phyloP scores from a whole-genome alignment of 2,888 invertebrate species.

The Pseudococcus longispinus region DNA sequence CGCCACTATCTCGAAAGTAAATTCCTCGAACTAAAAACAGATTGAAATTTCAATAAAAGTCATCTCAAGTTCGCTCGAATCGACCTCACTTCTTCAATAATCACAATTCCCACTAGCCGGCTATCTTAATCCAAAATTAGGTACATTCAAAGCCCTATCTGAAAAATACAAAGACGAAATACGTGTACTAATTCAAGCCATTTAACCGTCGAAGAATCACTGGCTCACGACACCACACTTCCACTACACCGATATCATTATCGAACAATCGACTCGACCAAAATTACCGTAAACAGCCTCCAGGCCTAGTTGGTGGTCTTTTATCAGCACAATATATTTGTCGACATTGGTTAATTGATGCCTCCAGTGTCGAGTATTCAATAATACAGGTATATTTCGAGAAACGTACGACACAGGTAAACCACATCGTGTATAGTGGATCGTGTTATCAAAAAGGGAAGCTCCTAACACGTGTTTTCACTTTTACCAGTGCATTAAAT shows the following conservation, averaged over 20 bases:
- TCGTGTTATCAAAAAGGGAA: neutral
- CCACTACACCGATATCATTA: neutral
- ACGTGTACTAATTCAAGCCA: neutral
- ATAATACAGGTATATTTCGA: neutral
- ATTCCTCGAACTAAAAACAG: too few species aligned
- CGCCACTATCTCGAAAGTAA: too few species aligned
- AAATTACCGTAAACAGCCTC: conserved; percentile 8
- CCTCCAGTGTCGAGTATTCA: neutral
- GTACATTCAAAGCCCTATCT: neutral
- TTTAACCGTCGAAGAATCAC: neutral
- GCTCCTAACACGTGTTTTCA: neutral
- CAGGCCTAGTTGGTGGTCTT: neutral
- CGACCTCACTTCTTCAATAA: neutral
- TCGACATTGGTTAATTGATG: neutral
- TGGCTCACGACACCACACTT: neutral
- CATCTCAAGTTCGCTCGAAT: neutral
- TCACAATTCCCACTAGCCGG: neutral
- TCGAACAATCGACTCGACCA: conserved; percentile 15
- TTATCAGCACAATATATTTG: neutral
- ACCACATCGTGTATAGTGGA: neutral
- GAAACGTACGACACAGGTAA: neutral
- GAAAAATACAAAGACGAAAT: neutral
- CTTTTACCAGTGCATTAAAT: neutral
- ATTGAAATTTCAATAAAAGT: neutral
- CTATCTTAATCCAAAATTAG: neutral